These are phyloP conservation scores for Sitodiplosis mosellana DNA, from an alignment of 1,140 invertebrate genomes.

Conservation along the genomic window DNA sequence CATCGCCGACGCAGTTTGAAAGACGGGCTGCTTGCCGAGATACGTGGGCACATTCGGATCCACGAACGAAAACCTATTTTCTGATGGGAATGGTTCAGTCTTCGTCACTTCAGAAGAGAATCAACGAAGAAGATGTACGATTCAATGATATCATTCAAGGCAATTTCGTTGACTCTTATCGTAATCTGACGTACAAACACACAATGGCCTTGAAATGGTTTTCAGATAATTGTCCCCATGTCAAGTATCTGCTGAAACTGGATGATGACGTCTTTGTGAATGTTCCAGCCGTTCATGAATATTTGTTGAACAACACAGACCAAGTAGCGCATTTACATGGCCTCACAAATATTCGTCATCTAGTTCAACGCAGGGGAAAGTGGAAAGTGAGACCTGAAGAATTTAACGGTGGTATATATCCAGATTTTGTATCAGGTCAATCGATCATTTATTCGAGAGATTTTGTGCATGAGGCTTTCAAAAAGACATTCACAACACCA, in stretches of 20 bases:
- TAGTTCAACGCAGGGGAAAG: too few relatives aligned
- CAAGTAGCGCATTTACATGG: too few relatives aligned
- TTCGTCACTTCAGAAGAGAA: constrained; percentile 20
- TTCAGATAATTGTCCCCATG: constrained; percentile 42
- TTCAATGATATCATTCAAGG: constrained; percentile 61
- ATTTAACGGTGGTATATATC: too few relatives aligned
- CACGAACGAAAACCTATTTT: constrained; percentile 43
- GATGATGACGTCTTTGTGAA: constrained; percentile 69
- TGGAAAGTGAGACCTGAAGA: too few relatives aligned
- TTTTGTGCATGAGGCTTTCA: too few relatives aligned
- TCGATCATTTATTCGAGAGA: too few relatives aligned
- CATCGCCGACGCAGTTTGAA: constrained; percentile 38
- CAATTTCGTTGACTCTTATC: constrained; percentile 57
- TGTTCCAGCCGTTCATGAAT: constrained; percentile 38
- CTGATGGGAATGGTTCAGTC: constrained; percentile 38
- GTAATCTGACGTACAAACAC: constrained; percentile 77
- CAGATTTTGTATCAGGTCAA: too few relatives aligned
- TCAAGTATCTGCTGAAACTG: constrained; percentile 55
- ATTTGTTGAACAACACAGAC: too few relatives aligned
- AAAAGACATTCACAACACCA: too few relatives aligned
- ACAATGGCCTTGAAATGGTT: constrained; percentile 67
- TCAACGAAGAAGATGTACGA: constrained; percentile 37
- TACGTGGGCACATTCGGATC: too few relatives aligned
- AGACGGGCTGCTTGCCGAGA: constrained; percentile 40
- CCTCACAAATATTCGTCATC: too few relatives aligned